Evolutionary conservation across 2,113 vertebrate species (phyloP).

Genomic region (Dolichallabes microphthalmus): DNA sequence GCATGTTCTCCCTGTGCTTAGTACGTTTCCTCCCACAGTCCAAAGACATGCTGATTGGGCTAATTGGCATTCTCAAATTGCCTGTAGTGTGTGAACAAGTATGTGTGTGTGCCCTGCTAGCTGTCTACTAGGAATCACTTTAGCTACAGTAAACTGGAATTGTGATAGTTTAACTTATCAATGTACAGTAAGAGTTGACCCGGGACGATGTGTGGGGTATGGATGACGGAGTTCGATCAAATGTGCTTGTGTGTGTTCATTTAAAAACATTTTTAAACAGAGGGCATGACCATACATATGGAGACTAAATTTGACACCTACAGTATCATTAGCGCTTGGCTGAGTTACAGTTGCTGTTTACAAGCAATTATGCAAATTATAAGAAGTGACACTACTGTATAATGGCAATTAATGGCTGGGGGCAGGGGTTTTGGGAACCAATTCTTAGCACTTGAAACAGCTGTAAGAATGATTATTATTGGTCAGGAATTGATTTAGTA

Average conservation of each 20-base stretch:
- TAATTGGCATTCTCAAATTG: too few relatives aligned
- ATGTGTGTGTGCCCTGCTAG: too few relatives aligned
- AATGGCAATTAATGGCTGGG: not conserved
- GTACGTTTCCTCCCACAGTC: too few relatives aligned
- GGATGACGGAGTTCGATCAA: not conserved
- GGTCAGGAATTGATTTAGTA: not conserved
- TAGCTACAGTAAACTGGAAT: too few relatives aligned
- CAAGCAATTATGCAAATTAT: constrained; percentile 12
- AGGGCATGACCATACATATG: not conserved
- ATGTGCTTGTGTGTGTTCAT: not conserved
- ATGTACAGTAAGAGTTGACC: too few relatives aligned
- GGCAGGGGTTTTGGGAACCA: not conserved
- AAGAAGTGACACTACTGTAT: not conserved
- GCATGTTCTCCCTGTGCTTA: too few relatives aligned
- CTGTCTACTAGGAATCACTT: too few relatives aligned
- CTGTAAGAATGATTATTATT: not conserved
- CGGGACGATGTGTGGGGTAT: too few relatives aligned
- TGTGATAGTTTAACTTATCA: too few relatives aligned
- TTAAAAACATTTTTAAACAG: not conserved
- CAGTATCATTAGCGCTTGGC: not conserved
- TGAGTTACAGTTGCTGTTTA: not conserved
- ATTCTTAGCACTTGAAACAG: not conserved
- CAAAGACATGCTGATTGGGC: too few relatives aligned
- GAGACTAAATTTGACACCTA: not conserved
- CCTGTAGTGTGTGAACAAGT: too few relatives aligned